Conservation (phyloP, 2,113 vertebrate genomes). For the Dasyurus viverrinus region DNA sequence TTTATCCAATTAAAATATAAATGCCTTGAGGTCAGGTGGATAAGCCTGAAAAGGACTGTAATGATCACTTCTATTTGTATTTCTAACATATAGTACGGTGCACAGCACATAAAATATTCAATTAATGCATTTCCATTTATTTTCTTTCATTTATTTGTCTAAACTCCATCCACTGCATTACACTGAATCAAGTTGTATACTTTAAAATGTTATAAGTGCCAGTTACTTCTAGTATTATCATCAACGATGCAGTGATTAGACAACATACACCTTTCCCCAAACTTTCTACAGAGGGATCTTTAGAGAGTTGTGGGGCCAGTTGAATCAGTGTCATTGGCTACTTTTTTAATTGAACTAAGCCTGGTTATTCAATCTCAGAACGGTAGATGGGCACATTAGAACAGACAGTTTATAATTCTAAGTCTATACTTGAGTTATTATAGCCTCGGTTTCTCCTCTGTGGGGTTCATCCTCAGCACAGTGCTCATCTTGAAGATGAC, state of each 20-base stretch:
- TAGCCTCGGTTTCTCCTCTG: slow-evolving; percentile 56
- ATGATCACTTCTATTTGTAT: background rate
- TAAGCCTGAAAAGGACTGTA: too few relatives aligned
- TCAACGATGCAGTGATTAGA: background rate
- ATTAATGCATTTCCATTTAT: background rate
- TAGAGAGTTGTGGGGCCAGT: slow-evolving; percentile 42
- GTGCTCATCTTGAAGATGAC: slow-evolving; percentile 52
- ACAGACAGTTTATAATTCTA: slow-evolving; percentile 68
- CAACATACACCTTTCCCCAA: background rate
- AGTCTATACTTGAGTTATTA: slow-evolving; percentile 68
- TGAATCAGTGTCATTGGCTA: slow-evolving; percentile 11
- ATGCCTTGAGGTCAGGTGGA: background rate
- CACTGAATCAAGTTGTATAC: background rate
- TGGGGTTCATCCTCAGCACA: slow-evolving; percentile 55
- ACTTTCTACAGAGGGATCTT: background rate
- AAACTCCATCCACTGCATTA: background rate
- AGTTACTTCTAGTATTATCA: background rate
- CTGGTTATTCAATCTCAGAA: slow-evolving; percentile 46
- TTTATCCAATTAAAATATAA: background rate
- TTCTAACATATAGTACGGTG: background rate
- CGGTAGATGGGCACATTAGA: slow-evolving; percentile 60
- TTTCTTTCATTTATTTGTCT: background rate
- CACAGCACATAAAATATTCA: background rate
- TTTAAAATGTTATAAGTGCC: background rate
- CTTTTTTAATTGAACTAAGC: slow-evolving; percentile 57